A percentile compares a stretch with the other conserved stretches of the same genome.
These are phyloP conservation scores for Ahaetulla prasina DNA, from an alignment of 2,113 vertebrate species.

Conservation along the genomic window DNA sequence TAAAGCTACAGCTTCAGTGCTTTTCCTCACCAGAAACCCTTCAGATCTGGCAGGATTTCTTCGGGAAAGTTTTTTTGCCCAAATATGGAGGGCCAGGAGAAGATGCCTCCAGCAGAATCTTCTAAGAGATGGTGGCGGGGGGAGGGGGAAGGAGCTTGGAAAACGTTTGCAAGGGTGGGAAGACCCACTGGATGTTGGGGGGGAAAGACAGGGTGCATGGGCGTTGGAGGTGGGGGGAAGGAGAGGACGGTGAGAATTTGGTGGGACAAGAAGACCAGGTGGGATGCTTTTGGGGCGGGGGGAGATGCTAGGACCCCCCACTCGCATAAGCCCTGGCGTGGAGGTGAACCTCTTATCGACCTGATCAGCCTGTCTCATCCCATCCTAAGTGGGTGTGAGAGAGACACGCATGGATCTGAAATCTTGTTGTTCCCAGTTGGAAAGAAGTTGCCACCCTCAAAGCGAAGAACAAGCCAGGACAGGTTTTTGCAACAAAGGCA, in stretches of 20 bases:
- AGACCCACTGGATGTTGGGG: background rate
- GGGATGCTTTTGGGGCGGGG: background rate
- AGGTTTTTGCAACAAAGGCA: background rate
- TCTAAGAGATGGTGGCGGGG: too few relatives aligned
- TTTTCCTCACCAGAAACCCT: background rate
- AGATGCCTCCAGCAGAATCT: background rate
- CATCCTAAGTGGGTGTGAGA: background rate
- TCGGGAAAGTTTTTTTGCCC: background rate
- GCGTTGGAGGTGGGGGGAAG: accelerated
- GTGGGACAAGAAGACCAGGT: background rate
- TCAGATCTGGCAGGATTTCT: background rate
- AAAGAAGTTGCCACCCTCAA: background rate
- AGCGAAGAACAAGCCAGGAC: background rate
- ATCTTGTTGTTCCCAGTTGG: background rate
- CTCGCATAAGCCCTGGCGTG: background rate
- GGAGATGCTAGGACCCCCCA: background rate
- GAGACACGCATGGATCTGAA: background rate
- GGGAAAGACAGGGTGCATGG: background rate
- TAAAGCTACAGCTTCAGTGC: background rate
- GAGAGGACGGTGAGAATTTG: background rate
- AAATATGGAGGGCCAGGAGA: background rate
- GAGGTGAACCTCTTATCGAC: background rate
- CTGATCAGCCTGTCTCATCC: background rate
- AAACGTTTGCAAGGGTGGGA: background rate
- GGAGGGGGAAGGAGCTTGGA: background rate